phyloP scores from a whole-genome alignment of 2,113 vertebrate species.

The Naja naja region DNA sequence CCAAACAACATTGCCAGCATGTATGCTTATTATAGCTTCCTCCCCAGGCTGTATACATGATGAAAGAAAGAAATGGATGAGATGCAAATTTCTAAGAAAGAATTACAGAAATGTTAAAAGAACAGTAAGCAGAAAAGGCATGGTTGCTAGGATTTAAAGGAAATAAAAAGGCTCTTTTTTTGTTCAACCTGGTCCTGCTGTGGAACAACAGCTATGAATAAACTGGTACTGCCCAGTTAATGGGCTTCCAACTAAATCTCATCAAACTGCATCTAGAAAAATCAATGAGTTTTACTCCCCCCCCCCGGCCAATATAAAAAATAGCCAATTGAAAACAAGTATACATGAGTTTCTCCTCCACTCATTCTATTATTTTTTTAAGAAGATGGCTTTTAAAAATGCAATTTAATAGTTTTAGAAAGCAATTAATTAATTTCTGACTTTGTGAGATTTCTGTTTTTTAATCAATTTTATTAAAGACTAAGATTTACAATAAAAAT shows the following conservation, averaged over 20 bases:
- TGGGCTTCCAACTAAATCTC: slow-evolving; percentile 31
- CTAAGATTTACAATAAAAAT: neutral
- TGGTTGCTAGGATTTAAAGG: slow-evolving; percentile 5
- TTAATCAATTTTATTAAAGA: neutral
- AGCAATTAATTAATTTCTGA: neutral
- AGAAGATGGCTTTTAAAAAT: neutral
- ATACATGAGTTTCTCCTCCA: rapidly evolving
- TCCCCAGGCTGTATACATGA: neutral
- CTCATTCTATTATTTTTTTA: neutral
- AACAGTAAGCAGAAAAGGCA: neutral
- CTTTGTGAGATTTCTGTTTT: neutral
- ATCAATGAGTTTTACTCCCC: neutral
- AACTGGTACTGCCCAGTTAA: neutral
- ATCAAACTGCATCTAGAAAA: slow-evolving; percentile 41
- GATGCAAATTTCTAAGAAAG: slow-evolving; percentile 10
- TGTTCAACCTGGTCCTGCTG: neutral
- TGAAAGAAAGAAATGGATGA: slow-evolving; percentile 7
- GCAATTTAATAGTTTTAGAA: neutral
- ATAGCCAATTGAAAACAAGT: neutral
- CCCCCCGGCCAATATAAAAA: neutral
- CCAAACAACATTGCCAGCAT: slow-evolving; percentile 32
- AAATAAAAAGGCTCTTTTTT: neutral
- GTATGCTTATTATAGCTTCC: slow-evolving; percentile 17
- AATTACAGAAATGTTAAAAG: neutral
- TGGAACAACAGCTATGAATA: slow-evolving; percentile 10